These are phyloP conservation scores for Mirounga angustirostris DNA, from an alignment of 2,113 vertebrate species.

Conservation along the genomic window DNA sequence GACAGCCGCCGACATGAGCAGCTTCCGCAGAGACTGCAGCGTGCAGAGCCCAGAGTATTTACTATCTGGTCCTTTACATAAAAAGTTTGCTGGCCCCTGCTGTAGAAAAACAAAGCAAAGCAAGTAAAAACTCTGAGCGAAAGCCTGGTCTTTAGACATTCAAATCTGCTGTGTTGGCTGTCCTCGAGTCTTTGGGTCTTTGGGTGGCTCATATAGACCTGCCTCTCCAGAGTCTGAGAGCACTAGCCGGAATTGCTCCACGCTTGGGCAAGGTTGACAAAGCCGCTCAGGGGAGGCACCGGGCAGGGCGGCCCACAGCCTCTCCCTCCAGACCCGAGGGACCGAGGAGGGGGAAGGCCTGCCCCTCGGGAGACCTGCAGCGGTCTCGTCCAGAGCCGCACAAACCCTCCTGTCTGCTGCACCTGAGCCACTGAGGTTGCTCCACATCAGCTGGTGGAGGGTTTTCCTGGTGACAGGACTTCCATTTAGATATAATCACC, in stretches of 20 bases:
- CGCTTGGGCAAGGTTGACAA: neutral
- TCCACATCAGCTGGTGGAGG: constrained; percentile 37
- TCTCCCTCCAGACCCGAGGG: neutral
- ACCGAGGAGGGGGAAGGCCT: neutral
- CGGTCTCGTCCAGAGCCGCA: constrained; percentile 20
- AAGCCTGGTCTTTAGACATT: neutral
- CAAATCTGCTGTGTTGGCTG: neutral
- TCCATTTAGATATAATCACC: constrained; percentile 75
- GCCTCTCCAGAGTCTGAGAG: neutral
- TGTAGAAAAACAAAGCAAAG: constrained; percentile 1
- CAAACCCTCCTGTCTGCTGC: constrained; percentile 47
- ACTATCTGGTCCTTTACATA: neutral
- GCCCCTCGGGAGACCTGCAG: neutral
- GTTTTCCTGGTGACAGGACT: constrained; percentile 70
- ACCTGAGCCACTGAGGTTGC: constrained; percentile 33
- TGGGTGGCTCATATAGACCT: neutral
- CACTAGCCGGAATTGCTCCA: neutral
- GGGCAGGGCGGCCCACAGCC: neutral
- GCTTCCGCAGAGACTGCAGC: neutral
- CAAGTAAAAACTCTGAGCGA: neutral
- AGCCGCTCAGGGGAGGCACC: neutral
- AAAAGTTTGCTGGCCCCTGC: neutral
- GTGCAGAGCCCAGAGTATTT: neutral
- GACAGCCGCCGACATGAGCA: neutral
- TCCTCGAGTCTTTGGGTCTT: neutral